These are phyloP conservation scores for Girardinichthys multiradiatus DNA, from an alignment of 2,113 vertebrate species.

Conservation along the genomic window DNA sequence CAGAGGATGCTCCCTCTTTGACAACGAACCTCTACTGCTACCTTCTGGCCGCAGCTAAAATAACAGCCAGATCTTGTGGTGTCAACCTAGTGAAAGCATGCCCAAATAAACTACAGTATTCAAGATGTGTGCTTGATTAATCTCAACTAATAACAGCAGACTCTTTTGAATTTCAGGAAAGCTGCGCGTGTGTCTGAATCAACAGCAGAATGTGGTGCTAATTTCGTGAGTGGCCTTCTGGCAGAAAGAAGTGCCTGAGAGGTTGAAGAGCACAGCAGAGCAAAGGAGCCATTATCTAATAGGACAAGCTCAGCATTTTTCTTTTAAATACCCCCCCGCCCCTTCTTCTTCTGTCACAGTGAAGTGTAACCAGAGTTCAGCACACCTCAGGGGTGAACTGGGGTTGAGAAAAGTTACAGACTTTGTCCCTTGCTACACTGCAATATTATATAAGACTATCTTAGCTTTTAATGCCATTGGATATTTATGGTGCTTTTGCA, in stretches of 20 bases:
- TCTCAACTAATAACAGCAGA: constrained; percentile 6
- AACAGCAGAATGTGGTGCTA: constrained; percentile 50
- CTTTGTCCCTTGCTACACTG: constrained; percentile 41
- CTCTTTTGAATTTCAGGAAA: constrained; percentile 17
- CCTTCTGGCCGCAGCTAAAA: constrained; percentile 28
- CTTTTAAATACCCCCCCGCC: constrained; percentile 29
- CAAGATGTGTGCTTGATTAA: neutral
- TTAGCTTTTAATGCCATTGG: constrained; percentile 5
- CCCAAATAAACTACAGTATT: neutral
- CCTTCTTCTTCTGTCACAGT: neutral
- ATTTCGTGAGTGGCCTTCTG: constrained; percentile 70
- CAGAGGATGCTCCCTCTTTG: constrained; percentile 16
- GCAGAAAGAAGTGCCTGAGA: constrained; percentile 52
- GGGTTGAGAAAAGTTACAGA: constrained; percentile 47
- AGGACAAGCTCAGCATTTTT: constrained; percentile 55
- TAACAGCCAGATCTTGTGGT: neutral
- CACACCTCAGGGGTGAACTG: constrained; percentile 54
- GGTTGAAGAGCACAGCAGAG: constrained; percentile 59
- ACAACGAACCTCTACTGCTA: constrained; percentile 58
- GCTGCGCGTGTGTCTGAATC: constrained; percentile 46
- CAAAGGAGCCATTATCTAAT: constrained; percentile 58
- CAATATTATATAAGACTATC: constrained; percentile 50
- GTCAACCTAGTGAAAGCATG: neutral
- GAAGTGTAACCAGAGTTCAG: constrained; percentile 24
- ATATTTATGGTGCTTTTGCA: neutral